These are phyloP conservation scores for Drosophila sulfurigaster DNA, from an alignment of 1,140 invertebrate species.

Conservation along the genomic window DNA sequence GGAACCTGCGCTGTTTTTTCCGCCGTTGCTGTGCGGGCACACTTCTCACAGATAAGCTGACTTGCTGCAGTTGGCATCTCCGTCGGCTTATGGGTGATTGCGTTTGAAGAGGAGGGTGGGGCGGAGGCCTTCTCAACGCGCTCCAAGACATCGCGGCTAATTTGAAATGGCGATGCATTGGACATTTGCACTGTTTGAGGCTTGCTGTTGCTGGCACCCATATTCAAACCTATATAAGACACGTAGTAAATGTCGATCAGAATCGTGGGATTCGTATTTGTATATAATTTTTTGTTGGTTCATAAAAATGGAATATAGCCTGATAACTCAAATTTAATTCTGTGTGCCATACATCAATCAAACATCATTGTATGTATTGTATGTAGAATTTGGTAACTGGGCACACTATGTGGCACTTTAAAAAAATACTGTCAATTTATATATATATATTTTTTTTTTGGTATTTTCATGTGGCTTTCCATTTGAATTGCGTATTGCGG, in stretches of 20 bases:
- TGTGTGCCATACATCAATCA: slow-evolving; percentile 7
- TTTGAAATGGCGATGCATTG: slow-evolving; percentile 57
- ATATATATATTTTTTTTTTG: not conserved
- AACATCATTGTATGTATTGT: not conserved
- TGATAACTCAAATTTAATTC: slow-evolving; percentile 45
- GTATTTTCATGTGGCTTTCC: not conserved
- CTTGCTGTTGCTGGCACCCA: slow-evolving; percentile 67
- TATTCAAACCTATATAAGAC: slow-evolving; percentile 35
- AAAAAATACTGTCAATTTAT: not conserved
- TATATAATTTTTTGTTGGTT: slow-evolving; percentile 37
- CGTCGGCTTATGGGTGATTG: not conserved
- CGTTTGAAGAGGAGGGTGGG: too few relatives aligned
- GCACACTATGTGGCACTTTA: slow-evolving; percentile 11
- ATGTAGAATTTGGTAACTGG: not conserved
- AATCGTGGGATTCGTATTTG: slow-evolving; percentile 27
- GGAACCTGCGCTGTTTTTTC: not conserved
- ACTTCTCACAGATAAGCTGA: slow-evolving; percentile 26
- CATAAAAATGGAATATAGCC: slow-evolving; percentile 40
- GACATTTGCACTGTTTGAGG: slow-evolving; percentile 65
- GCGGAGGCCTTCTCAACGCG: slow-evolving; percentile 52
- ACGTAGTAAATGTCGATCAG: slow-evolving; percentile 27
- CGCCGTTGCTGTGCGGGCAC: slow-evolving; percentile 1
- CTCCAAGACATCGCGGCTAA: slow-evolving; percentile 60
- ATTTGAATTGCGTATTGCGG: not conserved
- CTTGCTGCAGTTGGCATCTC: not conserved